Conservation (phyloP, 2,888 invertebrate species). For the Hydraecia micacea region DNA sequence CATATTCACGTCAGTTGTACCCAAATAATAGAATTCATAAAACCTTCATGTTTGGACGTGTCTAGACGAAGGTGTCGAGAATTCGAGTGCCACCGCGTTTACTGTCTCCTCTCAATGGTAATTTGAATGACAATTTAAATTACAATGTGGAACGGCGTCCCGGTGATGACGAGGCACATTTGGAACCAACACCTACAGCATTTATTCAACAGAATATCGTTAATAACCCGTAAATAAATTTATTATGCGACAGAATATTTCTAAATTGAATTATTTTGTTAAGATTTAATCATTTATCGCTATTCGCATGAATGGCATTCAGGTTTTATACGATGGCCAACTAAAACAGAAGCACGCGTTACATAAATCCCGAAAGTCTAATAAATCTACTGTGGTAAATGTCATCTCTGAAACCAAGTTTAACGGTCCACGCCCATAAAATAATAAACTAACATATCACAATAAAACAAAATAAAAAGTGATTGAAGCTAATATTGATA, state of each 20-base stretch:
- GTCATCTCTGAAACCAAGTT: conserved; percentile 49
- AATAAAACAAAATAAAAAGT: conserved; percentile 50
- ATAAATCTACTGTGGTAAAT: conserved; percentile 51
- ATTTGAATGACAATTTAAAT: conserved; percentile 89
- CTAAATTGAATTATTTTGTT: neutral
- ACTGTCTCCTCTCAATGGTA: conserved; percentile 76
- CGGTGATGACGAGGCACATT: conserved; percentile 83
- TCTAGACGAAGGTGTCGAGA: conserved; percentile 85
- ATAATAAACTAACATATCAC: conserved; percentile 49
- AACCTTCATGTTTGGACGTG: conserved; percentile 65
- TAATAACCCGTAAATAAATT: conserved; percentile 66
- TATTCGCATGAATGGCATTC: neutral
- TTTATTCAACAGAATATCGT: conserved; percentile 75
- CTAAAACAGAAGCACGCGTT: conserved; percentile 5
- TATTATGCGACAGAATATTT: neutral
- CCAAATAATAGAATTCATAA: conserved; percentile 69
- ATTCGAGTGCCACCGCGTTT: conserved; percentile 86
- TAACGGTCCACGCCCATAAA: conserved; percentile 46
- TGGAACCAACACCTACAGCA: conserved; percentile 74
- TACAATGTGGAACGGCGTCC: conserved; percentile 86
- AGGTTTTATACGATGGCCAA: neutral
- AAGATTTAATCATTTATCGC: neutral
- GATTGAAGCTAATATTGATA: conserved; percentile 75
- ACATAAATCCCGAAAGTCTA: conserved; percentile 17
- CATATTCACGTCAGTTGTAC: conserved; percentile 51